Percentiles rank a stretch among this genome's conserved stretches.
Conservation (phyloP, 2,113 vertebrate species). For the Acanthisitta chloris region DNA sequence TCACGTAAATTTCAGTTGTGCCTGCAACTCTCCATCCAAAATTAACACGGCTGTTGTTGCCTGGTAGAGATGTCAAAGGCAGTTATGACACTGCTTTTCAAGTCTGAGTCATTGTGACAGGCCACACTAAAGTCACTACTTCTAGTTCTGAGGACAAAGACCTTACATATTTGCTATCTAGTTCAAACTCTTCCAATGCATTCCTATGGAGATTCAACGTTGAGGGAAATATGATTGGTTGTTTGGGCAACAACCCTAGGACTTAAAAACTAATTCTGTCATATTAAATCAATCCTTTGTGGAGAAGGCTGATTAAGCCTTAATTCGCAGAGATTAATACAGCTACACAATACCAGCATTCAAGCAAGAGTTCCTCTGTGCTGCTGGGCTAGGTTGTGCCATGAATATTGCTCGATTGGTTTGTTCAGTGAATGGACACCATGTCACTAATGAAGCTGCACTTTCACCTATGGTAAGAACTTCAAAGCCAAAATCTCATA, state of each 20-base stretch:
- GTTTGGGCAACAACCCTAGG: neutral
- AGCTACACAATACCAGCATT: neutral
- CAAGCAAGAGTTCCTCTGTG: neutral
- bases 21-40: neutral
- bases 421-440: neutral
- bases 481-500: neutral
- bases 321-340: neutral
- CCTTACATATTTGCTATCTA: neutral
- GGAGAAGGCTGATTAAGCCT: neutral
- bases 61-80: neutral
- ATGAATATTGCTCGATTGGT: fast-evolving
- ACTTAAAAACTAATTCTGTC: neutral
- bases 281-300: neutral
- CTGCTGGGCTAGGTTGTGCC: neutral
- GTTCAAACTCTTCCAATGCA: neutral
- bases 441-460: neutral
- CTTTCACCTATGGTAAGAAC: neutral
- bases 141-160: neutral
- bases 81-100: neutral
- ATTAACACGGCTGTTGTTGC: neutral
- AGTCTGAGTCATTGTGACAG: neutral
- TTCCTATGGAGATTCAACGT: neutral
- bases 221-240: neutral
- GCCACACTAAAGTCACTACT: neutral
- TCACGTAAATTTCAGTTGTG: neutral